phyloP scores from a whole-genome alignment of 2,797 vertebrate genomes.

The Steatocranus sp. region DNA sequence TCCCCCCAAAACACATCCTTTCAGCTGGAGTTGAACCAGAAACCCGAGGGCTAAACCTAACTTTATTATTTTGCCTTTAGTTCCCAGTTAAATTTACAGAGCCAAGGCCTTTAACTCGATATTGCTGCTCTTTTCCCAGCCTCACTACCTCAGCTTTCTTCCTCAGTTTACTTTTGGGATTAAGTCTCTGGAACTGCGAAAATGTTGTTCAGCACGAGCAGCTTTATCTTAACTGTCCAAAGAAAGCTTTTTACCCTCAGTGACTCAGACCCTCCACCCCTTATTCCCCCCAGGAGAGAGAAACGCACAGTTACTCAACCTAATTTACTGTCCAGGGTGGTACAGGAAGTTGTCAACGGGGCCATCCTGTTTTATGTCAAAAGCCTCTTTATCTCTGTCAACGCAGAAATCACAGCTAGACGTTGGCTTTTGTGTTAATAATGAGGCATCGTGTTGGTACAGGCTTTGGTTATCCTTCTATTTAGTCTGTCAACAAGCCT shows the following conservation, averaged over 20 bases:
- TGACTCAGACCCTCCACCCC: constrained; percentile 48
- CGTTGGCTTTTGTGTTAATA: neutral
- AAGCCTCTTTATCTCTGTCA: constrained; percentile 6
- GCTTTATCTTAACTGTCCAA: constrained; percentile 16
- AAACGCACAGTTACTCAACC: neutral
- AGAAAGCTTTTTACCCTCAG: neutral
- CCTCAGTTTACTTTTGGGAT: constrained; percentile 1
- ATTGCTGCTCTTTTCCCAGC: neutral
- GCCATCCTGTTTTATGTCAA: constrained; percentile 28
- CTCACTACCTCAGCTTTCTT: neutral
- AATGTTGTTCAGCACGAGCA: neutral
- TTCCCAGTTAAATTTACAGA: neutral
- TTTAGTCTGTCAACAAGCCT: neutral
- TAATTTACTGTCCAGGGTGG: constrained; percentile 46
- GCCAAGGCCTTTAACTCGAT: neutral
- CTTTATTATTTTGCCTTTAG: neutral
- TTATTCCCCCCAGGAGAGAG: neutral
- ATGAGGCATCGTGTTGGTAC: neutral
- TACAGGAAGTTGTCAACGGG: constrained; percentile 32
- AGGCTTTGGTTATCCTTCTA: neutral
- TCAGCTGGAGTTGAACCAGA: neutral
- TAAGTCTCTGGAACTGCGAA: neutral
- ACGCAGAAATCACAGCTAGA: neutral
- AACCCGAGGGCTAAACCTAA: neutral
- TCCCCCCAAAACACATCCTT: neutral